A percentile compares a stretch with the other conserved stretches of the same genome.
Evolutionary conservation across 2,888 invertebrate species (phyloP).

Genomic region (Bellardia bayeri): DNA sequence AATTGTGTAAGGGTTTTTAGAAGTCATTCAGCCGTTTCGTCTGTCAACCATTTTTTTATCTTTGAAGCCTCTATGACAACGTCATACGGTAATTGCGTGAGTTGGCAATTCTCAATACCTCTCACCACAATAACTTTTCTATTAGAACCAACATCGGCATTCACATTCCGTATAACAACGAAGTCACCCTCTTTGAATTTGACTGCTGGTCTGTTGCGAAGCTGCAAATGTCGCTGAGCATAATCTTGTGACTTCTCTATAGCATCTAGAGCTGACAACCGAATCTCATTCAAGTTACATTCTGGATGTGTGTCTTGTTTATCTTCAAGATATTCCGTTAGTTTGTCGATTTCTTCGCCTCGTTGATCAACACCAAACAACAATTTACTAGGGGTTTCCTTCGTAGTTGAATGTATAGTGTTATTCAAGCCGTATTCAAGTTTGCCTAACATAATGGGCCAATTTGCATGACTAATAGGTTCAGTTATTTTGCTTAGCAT

Average conservation of each 20-base stretch:
- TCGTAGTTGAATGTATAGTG: conserved; percentile 46
- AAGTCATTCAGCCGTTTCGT: too few relatives aligned
- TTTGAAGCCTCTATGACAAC: conserved; percentile 42
- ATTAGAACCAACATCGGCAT: conserved; percentile 15
- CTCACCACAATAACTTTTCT: conserved; percentile 32
- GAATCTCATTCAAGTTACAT: conserved; percentile 15
- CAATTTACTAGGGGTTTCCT: conserved; percentile 43
- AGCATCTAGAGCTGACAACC: conserved; percentile 12
- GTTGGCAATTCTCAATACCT: conserved; percentile 44
- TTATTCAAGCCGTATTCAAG: conserved; percentile 69
- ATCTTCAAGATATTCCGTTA: conserved; percentile 44
- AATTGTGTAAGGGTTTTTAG: too few relatives aligned
- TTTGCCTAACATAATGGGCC: conserved; percentile 17
- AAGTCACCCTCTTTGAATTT: conserved; percentile 7
- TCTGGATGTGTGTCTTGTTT: not conserved
- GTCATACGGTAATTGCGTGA: conserved; percentile 46
- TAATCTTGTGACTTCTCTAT: conserved; percentile 34
- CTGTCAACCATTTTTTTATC: conserved; percentile 19
- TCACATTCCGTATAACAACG: conserved; percentile 21
- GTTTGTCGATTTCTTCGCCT: conserved; percentile 28
- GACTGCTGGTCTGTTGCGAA: conserved; percentile 13
- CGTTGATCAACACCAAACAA: conserved; percentile 65
- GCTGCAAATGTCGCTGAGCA: conserved; percentile 4
- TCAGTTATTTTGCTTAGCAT: conserved; percentile 58
- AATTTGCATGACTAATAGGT: conserved; percentile 46